These are phyloP conservation scores for Choloepus didactylus DNA, from an alignment of 2,797 vertebrate genomes.

Conservation along the genomic window DNA sequence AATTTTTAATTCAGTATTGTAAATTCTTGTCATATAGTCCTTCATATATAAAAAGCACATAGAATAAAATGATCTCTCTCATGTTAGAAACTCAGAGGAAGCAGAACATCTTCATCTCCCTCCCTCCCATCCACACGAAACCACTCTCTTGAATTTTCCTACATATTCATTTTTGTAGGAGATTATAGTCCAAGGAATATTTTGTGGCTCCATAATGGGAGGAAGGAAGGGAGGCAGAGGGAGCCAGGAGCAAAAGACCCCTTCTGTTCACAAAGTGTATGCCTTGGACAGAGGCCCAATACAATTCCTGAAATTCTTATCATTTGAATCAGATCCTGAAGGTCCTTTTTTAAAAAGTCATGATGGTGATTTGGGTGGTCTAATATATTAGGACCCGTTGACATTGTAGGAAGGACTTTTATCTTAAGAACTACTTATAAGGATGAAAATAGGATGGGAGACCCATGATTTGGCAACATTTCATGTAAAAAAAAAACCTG, in stretches of 20 bases:
- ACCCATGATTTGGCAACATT: constrained; percentile 17
- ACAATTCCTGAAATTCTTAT: background rate
- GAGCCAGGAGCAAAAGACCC: background rate
- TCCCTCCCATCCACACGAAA: background rate
- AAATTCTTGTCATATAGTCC: background rate
- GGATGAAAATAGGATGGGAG: background rate
- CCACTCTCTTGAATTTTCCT: background rate
- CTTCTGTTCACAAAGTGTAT: background rate
- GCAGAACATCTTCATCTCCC: background rate
- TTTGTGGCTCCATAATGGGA: background rate
- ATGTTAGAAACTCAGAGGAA: background rate
- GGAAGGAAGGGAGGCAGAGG: background rate
- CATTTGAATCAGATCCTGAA: background rate
- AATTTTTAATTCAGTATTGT: background rate
- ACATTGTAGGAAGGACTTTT: background rate
- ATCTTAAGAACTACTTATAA: background rate
- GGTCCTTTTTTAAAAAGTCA: background rate
- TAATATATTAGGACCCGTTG: background rate
- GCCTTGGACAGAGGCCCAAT: background rate
- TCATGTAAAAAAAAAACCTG: background rate
- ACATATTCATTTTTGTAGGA: constrained; percentile 23
- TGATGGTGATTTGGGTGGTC: background rate
- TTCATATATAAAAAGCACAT: background rate
- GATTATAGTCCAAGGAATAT: background rate
- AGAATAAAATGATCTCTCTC: background rate